phyloP scores from a whole-genome alignment of 2,113 vertebrate genomes.

The Eulemur macaco region DNA sequence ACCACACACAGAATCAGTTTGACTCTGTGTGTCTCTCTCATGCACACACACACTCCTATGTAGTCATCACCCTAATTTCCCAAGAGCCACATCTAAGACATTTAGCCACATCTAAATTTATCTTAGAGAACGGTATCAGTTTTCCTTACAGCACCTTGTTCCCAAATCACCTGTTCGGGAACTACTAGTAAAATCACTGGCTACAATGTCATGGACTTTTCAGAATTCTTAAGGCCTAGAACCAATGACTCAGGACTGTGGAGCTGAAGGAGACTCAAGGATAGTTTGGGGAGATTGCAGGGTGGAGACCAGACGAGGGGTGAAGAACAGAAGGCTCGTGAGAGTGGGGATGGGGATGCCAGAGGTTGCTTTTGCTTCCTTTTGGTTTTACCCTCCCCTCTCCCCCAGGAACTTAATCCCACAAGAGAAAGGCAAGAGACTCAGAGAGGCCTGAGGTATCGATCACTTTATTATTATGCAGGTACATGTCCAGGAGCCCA shows the following conservation, averaged over 20 bases:
- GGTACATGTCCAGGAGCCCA: neutral
- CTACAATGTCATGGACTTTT: neutral
- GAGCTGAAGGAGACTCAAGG: neutral
- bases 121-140: neutral
- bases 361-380: neutral
- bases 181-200: neutral
- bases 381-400: neutral
- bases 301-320: neutral
- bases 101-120: neutral
- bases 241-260: neutral
- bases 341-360: accelerated
- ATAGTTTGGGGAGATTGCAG: accelerated
- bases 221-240: neutral
- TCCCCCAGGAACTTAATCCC: neutral
- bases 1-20: neutral
- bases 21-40: neutral
- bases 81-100: conserved; percentile 7
- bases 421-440: neutral
- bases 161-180: neutral
- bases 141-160: neutral
- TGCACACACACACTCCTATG: neutral
- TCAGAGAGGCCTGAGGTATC: conserved; percentile 48
- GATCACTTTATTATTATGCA: conserved; percentile 63
- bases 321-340: no score
- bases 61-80: neutral